Base-by-base conservation (phyloP, 2,888 invertebrate genomes). In the Mythimna lalbum region DNA sequence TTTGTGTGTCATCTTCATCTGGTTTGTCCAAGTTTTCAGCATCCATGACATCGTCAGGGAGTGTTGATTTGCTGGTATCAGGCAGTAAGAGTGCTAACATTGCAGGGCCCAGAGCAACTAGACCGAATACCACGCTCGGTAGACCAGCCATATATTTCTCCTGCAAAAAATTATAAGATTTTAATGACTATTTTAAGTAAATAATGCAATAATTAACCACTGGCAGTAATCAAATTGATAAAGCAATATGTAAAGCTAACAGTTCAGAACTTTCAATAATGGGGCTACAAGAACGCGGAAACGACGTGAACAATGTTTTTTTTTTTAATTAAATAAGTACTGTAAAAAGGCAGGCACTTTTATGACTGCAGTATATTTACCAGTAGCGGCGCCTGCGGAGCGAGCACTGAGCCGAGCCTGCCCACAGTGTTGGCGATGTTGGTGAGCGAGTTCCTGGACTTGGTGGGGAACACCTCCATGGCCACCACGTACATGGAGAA, bases 401-500 rank as follows among this genome's bases (percentile, higher is more conserved):
- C 97, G 14, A 97, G 88, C 89, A 97, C 97, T 0, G 97, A 96
- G 31, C 97, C 97, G 57, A 97, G 89, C 63, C 97, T 92, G 66
- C 97, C 97, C 39, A 97, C 93, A 83, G 97, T 97, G 77, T 96
- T 97, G 86, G 97, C 97, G 75, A 96, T 95, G 77, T 97, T 97
- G 89, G 97, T 96, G 79, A 97, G 94, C 0, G 97, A 97, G 90
- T 97, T 97, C 61, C 97, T 91, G 36, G 97, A 93, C 5, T 96
- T 96, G 50, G 97, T 97, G n/a, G 97, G 97, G 89, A 97, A 97
- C 87, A 97, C 95, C 92, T 97, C 97, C 83, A 97, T 96, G 1
- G 97, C 97, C 81, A 97, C 97, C 87, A 97, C 96, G 88, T 97
- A 96, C 82, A 97, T 88, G 21, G 97, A 96, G 85, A 97, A 97